phyloP scores from a whole-genome alignment of 2,888 invertebrate genomes.

The Nomada fucata region DNA sequence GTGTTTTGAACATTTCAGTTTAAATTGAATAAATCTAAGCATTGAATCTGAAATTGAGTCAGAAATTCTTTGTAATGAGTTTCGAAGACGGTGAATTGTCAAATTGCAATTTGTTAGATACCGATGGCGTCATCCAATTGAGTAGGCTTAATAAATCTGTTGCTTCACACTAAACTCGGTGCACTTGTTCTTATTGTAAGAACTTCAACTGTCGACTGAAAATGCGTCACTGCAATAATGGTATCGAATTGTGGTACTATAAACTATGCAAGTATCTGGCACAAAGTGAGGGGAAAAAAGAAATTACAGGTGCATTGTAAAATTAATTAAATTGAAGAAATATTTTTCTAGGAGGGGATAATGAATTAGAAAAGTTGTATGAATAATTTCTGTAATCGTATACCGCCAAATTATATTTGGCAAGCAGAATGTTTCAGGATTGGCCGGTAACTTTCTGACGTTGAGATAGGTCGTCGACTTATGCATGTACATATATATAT shows the following conservation, averaged over 20 bases:
- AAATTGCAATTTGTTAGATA: conserved; percentile 36
- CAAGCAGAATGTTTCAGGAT: not conserved
- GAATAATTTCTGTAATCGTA: not conserved
- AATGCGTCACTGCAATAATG: conserved; percentile 8
- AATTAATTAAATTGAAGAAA: not conserved
- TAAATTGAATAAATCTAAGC: not conserved
- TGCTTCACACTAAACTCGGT: conserved; percentile 15
- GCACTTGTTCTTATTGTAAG: conserved; percentile 3
- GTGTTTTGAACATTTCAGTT: not conserved
- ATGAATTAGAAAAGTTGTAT: conserved; percentile 5
- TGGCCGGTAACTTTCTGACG: conserved; percentile 40
- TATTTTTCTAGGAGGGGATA: not conserved
- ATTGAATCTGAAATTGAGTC: not conserved
- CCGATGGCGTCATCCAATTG: conserved; percentile 38
- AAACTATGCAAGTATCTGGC: too few relatives aligned
- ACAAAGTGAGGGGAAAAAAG: too few relatives aligned
- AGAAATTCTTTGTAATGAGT: not conserved
- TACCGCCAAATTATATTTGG: conserved; percentile 23
- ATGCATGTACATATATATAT: too few relatives aligned
- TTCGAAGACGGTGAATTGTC: conserved; percentile 11
- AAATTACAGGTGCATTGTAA: not conserved
- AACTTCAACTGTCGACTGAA: conserved; percentile 3
- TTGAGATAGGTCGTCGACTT: conserved; percentile 53
- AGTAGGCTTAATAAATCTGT: conserved; percentile 52
- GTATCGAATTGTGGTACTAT: conserved; percentile 3